phyloP scores from a whole-genome alignment of 1,140 invertebrate species.

The Sinonovacula constricta region DNA sequence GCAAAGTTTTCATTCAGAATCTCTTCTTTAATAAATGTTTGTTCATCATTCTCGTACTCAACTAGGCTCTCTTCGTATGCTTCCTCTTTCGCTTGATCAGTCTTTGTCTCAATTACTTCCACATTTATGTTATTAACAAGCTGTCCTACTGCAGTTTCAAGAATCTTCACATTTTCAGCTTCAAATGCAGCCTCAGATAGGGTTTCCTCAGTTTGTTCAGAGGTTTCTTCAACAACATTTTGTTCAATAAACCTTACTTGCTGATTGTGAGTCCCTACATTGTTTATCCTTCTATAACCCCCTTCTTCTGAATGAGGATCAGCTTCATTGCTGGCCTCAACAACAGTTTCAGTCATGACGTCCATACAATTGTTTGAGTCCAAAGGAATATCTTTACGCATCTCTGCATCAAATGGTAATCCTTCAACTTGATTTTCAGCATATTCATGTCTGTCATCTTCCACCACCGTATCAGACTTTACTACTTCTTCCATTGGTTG shows the following conservation, averaged over 20 bases:
- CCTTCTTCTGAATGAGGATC: neutral
- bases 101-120: neutral
- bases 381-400: neutral
- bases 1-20: conserved; percentile 16
- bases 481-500: neutral
- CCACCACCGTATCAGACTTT: neutral
- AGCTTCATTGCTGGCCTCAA: neutral
- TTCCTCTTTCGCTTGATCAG: neutral
- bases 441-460: neutral
- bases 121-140: neutral
- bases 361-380: neutral
- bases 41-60: conserved; percentile 20
- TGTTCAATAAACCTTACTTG: no score
- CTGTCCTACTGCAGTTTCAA: neutral
- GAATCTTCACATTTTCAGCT: neutral
- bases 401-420: no score
- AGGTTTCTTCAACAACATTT: neutral
- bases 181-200: neutral
- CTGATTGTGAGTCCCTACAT: neutral
- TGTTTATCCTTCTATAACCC: no score
- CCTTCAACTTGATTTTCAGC: no score
- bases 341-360: neutral
- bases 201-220: neutral
- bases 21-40: conserved; percentile 34
- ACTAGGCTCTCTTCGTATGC: conserved; percentile 7